Base-by-base conservation (phyloP, 2,113 vertebrate genomes). In the Talpa occidentalis region DNA sequence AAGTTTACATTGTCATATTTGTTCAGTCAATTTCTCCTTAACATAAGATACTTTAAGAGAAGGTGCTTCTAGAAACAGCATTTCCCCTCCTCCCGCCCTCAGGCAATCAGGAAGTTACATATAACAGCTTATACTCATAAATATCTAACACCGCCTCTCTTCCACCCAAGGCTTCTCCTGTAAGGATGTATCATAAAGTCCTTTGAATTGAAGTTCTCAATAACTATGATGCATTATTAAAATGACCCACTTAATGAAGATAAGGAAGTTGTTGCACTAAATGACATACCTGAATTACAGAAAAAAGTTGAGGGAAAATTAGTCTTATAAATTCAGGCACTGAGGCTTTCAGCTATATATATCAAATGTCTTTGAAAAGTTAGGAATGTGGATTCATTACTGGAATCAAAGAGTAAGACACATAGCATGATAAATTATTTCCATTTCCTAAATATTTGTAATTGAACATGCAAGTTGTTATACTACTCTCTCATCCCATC, bases 161-260 rank as follows among this genome's bases (percentile, higher is more conserved):
- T 66, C 83, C 21, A 86, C 12, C 35, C 10, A 95, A 92, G 59
- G 69, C 24, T 81, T 42, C 52, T 86, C 15, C 52, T 86, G 32
- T 66, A 85, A 70, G 92, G 69, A 66, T 88, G 6, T 64, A 76
- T 60, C 59, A 62, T 56, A 83, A 81, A 77, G 9, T 2, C 1
- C 44, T 95, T 85, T 60, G 60, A 70, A 88, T 95, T 94, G 92
- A 95, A 94, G 64, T 85, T 40, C 2, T 22, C 30, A 74, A 22
- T 82, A 88, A 62, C 42, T 81, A 64, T 24, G 92, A 66, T 92
- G 35, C 56, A 66, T 85, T 96, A 80, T 93, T 91, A 86, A 95
- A 95, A 94, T 88, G 49, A 79, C 14, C 44, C 0, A 74, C 40
- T 80, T 84, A 73, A 77, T 72, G 30, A 87, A 92, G 77, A 87